phyloP scores from a whole-genome alignment of 2,797 vertebrate species.

The Kryptolebias ocellatus region DNA sequence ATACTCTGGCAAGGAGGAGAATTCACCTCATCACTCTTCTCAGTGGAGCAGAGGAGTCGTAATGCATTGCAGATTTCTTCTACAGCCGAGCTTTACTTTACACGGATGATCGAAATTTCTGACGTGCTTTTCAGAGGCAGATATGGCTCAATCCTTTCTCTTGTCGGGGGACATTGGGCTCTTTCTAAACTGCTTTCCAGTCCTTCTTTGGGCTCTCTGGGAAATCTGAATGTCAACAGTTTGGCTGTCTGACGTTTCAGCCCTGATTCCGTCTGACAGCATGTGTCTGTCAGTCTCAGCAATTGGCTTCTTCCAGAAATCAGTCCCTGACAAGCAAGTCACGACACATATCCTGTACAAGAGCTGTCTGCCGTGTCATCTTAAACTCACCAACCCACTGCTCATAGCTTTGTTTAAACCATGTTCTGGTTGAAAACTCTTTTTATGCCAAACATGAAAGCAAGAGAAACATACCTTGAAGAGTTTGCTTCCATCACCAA shows the following conservation, averaged over 20 bases:
- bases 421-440: not conserved
- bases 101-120: slow-evolving; percentile 29
- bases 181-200: not conserved
- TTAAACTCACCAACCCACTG: not conserved
- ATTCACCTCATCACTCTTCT: slow-evolving; percentile 32
- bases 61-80: slow-evolving; percentile 32
- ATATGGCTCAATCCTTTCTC: slow-evolving; percentile 32
- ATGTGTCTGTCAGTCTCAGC: slow-evolving; percentile 37
- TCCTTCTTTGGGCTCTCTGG: slow-evolving; percentile 10
- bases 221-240: slow-evolving; percentile 40
- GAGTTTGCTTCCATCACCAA: too few relatives aligned
- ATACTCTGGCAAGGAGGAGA: slow-evolving; percentile 36
- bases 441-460: not conserved
- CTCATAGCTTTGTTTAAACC: slow-evolving; percentile 13
- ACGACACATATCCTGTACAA: slow-evolving; percentile 10
- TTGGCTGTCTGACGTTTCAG: slow-evolving; percentile 26
- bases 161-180: slow-evolving; percentile 20
- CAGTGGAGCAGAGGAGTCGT: not conserved
- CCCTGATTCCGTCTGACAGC: slow-evolving; percentile 38
- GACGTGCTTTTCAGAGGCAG: slow-evolving; percentile 22
- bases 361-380: slow-evolving; percentile 6
- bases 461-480: slow-evolving; percentile 3
- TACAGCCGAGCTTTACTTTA: not conserved
- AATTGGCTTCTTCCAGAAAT: slow-evolving; percentile 17
- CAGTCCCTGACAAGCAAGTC: slow-evolving; percentile 23